Evolutionary conservation across 1,140 invertebrate genomes (phyloP).

Genomic region (Hylaeus volcanicus): DNA sequence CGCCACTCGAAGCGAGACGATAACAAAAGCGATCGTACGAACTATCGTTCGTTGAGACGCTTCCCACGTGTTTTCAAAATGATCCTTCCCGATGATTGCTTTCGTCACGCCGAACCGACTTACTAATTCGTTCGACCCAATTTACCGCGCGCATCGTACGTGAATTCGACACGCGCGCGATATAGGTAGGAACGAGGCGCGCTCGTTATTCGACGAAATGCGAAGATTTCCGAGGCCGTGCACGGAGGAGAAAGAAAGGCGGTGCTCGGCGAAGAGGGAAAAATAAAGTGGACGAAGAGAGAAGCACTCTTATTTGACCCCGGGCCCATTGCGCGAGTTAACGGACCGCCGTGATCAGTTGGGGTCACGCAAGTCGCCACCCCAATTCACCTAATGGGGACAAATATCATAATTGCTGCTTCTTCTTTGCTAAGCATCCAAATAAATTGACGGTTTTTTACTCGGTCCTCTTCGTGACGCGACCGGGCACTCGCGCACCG

Average conservation of each 20-base stretch:
- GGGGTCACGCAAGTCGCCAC: conserved; percentile 74
- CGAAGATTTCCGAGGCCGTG: conserved; percentile 20
- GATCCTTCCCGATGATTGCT: conserved; percentile 14
- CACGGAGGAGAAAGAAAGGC: neutral
- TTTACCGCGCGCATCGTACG: conserved; percentile 14
- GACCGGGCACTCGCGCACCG: neutral
- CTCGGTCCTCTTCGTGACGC: conserved; percentile 21
- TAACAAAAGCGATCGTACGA: neutral
- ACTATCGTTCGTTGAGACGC: conserved; percentile 1
- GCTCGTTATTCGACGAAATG: conserved; percentile 2
- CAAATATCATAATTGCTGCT: conserved; percentile 76
- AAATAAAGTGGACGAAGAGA: conserved; percentile 62
- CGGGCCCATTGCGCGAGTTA: conserved; percentile 76
- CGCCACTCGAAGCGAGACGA: neutral
- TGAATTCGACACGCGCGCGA: conserved; percentile 21
- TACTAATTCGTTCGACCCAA: conserved; percentile 63
- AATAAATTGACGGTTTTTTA: conserved; percentile 71
- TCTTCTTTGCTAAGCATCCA: conserved; percentile 71
- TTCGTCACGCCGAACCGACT: conserved; percentile 54
- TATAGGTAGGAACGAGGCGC: neutral
- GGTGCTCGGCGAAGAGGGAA: conserved; percentile 27
- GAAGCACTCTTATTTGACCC: conserved; percentile 76
- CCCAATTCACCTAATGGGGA: conserved; percentile 76
- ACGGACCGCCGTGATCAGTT: conserved; percentile 73
- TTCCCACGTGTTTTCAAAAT: conserved; percentile 15